Evolutionary conservation across 1,140 invertebrate species (phyloP), one percentile per base, ranked within the genome.

Genomic region (Drosophila ohnishii): DNA sequence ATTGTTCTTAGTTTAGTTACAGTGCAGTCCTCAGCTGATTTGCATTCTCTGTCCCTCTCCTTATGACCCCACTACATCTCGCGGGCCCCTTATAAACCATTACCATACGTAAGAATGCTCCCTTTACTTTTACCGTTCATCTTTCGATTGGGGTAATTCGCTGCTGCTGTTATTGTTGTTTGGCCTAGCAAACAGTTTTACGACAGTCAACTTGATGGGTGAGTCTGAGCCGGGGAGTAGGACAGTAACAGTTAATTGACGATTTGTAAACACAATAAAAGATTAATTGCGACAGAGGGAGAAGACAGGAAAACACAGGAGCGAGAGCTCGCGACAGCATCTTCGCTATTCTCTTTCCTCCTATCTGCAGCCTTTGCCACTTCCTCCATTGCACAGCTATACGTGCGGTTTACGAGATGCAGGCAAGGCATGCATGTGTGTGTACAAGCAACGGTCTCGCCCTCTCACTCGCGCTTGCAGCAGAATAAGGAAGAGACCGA

Each of bases 201-300:
- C 13, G 30, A 11, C 37, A 16, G 10, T 58, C 25, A 25, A 14
- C 13, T 62, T 40, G 16, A 30, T 37, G 40, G 9, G 28, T 11
- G 30, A 35, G 34, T 16, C 10, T 32, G 44, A 25, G 11, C 25
- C 7, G 59, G 42, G 16, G 11, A 1, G 10, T 14, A 19, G 19
- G 30, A 19, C 28, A 58, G 60, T 42, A 63, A 35, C 40, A 25
- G 47, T 32, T 69, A 69, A 69, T 72, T 71, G 45, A 72, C 22
- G 44, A 42, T 70, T 70, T 72, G 69, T 70, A 71, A 73, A 72
- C 67, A 61, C 37, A 72, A 61, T 51, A 30, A 73, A 40, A 48
- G 34, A 40, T 62, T 47, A 74, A 63, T 73, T 73, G 40, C 22
- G 14, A 14, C 13, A 66, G 13, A 63, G 35, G 9, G 3, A 42